phyloP scores from a whole-genome alignment of 2,888 invertebrate genomes.

The Vesta saturnalis region DNA sequence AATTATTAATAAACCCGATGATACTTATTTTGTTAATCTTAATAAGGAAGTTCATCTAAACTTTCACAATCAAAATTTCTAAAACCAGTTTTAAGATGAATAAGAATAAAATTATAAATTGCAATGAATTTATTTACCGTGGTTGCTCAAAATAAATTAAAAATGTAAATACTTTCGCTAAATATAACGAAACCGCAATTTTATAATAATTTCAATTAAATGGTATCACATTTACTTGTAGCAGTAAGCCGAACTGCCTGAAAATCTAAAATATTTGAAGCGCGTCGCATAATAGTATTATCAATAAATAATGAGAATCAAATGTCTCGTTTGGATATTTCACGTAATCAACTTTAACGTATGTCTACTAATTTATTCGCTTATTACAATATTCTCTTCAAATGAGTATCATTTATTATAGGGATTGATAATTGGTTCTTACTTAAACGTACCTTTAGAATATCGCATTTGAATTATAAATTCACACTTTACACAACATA shows the following conservation, averaged over 20 bases:
- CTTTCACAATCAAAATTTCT: slow-evolving; percentile 10
- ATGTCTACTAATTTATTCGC: too few species aligned
- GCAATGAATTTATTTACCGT: neutral
- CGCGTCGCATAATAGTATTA: neutral
- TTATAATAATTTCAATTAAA: neutral
- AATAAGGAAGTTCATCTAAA: neutral
- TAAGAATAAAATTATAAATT: neutral
- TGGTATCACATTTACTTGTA: neutral
- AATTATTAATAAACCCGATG: neutral
- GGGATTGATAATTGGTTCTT: too few species aligned
- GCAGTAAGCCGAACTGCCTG: neutral
- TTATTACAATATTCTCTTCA: too few species aligned
- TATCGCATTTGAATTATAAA: neutral
- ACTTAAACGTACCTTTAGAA: too few species aligned
- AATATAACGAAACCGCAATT: neutral
- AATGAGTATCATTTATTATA: too few species aligned
- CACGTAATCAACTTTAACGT: too few species aligned
- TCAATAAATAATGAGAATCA: too few species aligned
- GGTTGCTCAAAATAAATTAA: neutral
- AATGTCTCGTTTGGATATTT: too few species aligned
- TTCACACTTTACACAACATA: slow-evolving; percentile 17
- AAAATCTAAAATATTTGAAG: neutral
- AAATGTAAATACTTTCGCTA: neutral
- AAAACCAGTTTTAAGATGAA: neutral
- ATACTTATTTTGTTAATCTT: too few species aligned